Percentiles rank a stretch among this genome's conserved stretches.
phyloP scores from a whole-genome alignment of 2,797 vertebrate genomes.

The Sarcophilus harrisii region DNA sequence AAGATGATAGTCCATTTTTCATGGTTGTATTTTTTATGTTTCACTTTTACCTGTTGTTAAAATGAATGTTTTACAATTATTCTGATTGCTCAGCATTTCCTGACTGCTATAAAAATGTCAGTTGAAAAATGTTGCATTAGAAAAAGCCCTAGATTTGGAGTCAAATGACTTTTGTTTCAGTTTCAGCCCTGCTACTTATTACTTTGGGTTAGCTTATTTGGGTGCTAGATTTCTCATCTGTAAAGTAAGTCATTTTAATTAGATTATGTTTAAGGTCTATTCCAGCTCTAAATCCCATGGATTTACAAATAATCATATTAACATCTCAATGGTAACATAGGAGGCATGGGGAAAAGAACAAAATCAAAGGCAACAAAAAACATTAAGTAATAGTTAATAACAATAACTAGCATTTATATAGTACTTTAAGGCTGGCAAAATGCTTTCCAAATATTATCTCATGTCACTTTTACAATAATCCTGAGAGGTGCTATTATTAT shows the following conservation, averaged over 20 bases:
- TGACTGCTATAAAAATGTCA: slow-evolving; percentile 10
- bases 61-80: slow-evolving; percentile 12
- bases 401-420: neutral
- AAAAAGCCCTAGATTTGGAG: neutral
- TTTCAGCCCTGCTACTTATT: neutral
- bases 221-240: neutral
- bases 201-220: neutral
- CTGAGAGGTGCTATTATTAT: neutral
- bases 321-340: neutral
- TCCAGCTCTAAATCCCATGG: neutral
- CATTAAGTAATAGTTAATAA: neutral
- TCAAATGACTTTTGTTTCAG: neutral
- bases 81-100: slow-evolving; percentile 20
- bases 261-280: neutral
- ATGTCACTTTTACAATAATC: neutral
- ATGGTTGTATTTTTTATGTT: neutral
- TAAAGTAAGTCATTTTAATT: neutral
- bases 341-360: neutral
- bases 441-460: neutral
- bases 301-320: neutral
- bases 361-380: neutral
- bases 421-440: neutral
- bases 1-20: slow-evolving; percentile 20
- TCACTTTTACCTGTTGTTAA: neutral
- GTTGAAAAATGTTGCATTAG: neutral